Evolutionary conservation across 1,140 invertebrate genomes (phyloP).

Genomic region (Zaprionus tsacasi): DNA sequence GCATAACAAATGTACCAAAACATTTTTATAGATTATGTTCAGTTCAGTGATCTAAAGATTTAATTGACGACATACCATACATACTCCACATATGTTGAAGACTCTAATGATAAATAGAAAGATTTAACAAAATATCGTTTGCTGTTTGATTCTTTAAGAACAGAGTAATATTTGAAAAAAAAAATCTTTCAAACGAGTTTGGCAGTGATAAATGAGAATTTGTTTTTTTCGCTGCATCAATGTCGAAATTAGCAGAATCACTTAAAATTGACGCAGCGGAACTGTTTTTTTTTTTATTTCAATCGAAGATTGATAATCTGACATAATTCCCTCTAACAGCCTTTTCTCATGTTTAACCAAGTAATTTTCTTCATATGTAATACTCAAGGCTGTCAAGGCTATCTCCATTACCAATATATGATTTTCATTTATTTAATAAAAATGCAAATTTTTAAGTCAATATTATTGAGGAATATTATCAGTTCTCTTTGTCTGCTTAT

Average conservation of each 20-base stretch:
- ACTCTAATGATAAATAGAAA: neutral
- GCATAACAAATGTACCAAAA: conserved; percentile 6
- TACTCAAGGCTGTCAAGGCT: no score
- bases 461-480: neutral
- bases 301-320: neutral
- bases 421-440: neutral
- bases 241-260: neutral
- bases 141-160: neutral
- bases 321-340: neutral
- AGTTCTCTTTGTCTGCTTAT: neutral
- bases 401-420: no score
- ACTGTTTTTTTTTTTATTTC: neutral
- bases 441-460: neutral
- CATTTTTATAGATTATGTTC: conserved; percentile 16
- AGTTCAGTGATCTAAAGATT: conserved; percentile 4
- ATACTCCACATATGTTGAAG: neutral
- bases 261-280: neutral
- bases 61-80: neutral
- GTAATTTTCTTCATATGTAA: neutral
- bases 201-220: conserved; percentile 23
- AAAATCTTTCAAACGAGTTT: conserved; percentile 3
- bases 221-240: neutral
- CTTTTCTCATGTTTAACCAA: neutral
- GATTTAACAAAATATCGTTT: neutral
- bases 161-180: neutral